Evolutionary conservation across 2,113 vertebrate genomes (phyloP).

Genomic region (Hucho hucho): DNA sequence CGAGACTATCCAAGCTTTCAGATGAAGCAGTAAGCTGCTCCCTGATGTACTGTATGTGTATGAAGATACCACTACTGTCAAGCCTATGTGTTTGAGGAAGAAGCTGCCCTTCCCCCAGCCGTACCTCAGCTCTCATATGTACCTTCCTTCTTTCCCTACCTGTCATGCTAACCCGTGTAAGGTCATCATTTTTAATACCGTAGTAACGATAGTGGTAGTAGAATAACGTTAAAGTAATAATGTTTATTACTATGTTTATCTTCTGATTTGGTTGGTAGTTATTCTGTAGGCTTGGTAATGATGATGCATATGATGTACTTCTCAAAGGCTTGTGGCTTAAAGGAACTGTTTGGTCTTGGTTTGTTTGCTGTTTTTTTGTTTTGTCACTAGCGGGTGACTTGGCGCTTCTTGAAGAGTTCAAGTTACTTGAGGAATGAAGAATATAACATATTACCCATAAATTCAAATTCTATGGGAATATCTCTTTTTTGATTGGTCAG

Average conservation of each 20-base stretch:
- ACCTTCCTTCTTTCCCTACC: constrained; percentile 36
- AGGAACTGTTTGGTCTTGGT: neutral
- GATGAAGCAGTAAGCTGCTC: constrained; percentile 1
- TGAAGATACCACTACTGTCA: constrained; percentile 24
- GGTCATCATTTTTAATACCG: constrained; percentile 51
- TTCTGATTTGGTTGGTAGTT: constrained; percentile 50
- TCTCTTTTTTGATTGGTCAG: constrained; percentile 41
- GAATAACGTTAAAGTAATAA: constrained; percentile 48
- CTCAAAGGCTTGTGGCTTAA: constrained; percentile 41
- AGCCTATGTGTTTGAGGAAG: constrained; percentile 29
- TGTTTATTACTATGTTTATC: constrained; percentile 46
- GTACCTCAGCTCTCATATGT: constrained; percentile 46
- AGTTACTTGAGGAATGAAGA: neutral
- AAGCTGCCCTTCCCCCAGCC: constrained; percentile 43
- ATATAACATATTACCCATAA: constrained; percentile 6
- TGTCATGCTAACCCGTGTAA: constrained; percentile 41
- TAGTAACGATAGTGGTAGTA: constrained; percentile 57
- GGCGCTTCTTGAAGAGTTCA: neutral
- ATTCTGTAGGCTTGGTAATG: constrained; percentile 53
- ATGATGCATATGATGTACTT: constrained; percentile 70
- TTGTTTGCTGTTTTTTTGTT: constrained; percentile 7
- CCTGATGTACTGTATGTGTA: constrained; percentile 22
- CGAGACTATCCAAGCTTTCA: neutral
- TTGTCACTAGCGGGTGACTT: neutral
- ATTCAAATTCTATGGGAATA: constrained; percentile 10